Conservation (phyloP, 2,797 vertebrate species). For the Merluccius polli region DNA sequence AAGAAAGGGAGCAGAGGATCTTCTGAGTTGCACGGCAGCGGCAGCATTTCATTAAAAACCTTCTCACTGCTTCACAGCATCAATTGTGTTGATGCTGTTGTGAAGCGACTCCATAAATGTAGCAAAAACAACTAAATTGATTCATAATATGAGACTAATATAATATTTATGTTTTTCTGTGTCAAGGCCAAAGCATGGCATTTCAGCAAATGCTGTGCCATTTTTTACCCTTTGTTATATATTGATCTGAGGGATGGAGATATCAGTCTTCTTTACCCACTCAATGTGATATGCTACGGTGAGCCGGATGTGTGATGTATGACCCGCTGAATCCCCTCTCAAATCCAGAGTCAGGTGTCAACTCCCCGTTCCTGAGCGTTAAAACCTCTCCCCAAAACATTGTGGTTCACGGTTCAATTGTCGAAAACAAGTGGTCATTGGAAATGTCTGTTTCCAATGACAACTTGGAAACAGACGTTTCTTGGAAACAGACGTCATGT, state of each 20-base stretch:
- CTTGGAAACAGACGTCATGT: too few species aligned
- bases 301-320: too few species aligned
- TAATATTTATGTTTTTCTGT: not conserved
- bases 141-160: not conserved
- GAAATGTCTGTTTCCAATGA: too few species aligned
- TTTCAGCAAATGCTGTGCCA: not conserved
- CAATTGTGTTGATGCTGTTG: not conserved
- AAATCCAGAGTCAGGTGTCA: not conserved
- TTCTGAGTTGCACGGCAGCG: too few species aligned
- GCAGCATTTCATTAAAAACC: not conserved
- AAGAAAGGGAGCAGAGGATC: too few species aligned
- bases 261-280: too few species aligned
- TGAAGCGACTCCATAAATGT: not conserved
- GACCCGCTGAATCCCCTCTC: not conserved
- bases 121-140: not conserved
- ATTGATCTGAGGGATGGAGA: too few species aligned
- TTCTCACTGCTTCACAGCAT: not conserved
- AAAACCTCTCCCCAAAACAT: too few species aligned
- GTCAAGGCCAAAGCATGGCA: not conserved
- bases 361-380: not conserved
- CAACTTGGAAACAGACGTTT: too few species aligned
- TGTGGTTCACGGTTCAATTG: too few species aligned
- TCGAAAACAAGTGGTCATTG: too few species aligned
- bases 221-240: not conserved
- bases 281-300: too few species aligned